phyloP scores from a whole-genome alignment of 2,888 invertebrate species.

The Poecilobothrus nobilitatus region DNA sequence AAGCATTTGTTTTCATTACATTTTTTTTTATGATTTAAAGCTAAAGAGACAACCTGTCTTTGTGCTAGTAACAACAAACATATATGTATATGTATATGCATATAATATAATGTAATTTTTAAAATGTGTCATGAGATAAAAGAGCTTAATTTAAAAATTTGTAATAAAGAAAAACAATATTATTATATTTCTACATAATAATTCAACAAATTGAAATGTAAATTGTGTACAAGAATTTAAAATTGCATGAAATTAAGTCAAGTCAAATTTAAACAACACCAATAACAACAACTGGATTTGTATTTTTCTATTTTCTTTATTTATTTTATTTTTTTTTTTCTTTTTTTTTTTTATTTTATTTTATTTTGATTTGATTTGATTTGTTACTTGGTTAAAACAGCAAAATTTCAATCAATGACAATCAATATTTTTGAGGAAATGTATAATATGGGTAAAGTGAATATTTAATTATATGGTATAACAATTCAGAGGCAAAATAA shows the following conservation, averaged over 20 bases:
- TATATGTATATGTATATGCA: no score
- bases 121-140: background rate
- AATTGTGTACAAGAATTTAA: background rate
- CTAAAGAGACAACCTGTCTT: no score
- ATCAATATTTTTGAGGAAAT: background rate
- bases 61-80: no score
- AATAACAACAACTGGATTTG: background rate
- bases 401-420: constrained; percentile 1
- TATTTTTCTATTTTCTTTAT: background rate
- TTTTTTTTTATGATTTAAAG: no score
- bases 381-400: background rate
- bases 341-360: no score
- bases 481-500: no score
- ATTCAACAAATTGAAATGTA: background rate
- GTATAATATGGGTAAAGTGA: background rate
- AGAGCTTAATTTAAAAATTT: background rate
- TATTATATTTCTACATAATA: background rate
- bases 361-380: background rate
- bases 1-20: no score
- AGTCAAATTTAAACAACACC: background rate
- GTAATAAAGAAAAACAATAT: background rate
- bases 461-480: background rate
- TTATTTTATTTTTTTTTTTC: no score
- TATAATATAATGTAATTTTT: no score
- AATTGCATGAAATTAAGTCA: background rate